phyloP scores from a whole-genome alignment of 1,140 invertebrate species.

The Thaumetopoea pityocampa region DNA sequence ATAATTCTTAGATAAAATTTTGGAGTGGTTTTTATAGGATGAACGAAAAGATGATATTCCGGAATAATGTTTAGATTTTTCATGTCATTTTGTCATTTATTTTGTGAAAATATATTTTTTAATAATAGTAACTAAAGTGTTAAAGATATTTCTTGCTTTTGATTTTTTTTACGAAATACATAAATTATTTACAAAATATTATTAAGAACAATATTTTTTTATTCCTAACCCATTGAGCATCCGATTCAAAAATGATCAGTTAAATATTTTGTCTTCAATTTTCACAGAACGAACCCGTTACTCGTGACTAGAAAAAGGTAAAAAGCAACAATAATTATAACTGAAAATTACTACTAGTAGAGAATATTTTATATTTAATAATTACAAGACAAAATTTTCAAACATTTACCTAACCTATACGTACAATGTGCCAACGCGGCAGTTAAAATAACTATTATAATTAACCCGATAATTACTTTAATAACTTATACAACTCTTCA shows the following conservation, averaged over 20 bases:
- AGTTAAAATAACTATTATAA: constrained; percentile 25
- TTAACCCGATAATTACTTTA: constrained; percentile 12
- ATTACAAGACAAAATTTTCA: constrained; percentile 39
- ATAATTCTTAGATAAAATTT: too few species aligned
- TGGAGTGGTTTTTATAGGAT: too few species aligned
- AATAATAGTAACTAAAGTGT: too few species aligned
- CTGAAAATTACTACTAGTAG: constrained; percentile 46
- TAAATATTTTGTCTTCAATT: constrained; percentile 26
- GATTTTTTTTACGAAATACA: too few species aligned
- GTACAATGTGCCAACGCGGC: constrained; percentile 28
- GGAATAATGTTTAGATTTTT: too few species aligned
- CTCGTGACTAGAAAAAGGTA: constrained; percentile 68
- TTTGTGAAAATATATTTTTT: too few species aligned
- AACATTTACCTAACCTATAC: constrained; percentile 39
- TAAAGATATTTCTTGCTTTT: too few species aligned
- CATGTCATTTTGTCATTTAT: too few species aligned
- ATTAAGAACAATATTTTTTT: too few species aligned
- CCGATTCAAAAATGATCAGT: neutral
- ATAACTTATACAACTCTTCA: constrained; percentile 8
- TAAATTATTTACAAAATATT: too few species aligned
- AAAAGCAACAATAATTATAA: constrained; percentile 53
- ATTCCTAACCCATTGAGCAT: too few species aligned
- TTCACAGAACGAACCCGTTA: constrained; percentile 50
- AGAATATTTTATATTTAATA: constrained; percentile 54
- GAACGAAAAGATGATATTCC: too few species aligned